Evolutionary conservation across 2,113 vertebrate species (phyloP), one percentile per base, ranked within the genome.

Genomic region (Oophaga pumilio): DNA sequence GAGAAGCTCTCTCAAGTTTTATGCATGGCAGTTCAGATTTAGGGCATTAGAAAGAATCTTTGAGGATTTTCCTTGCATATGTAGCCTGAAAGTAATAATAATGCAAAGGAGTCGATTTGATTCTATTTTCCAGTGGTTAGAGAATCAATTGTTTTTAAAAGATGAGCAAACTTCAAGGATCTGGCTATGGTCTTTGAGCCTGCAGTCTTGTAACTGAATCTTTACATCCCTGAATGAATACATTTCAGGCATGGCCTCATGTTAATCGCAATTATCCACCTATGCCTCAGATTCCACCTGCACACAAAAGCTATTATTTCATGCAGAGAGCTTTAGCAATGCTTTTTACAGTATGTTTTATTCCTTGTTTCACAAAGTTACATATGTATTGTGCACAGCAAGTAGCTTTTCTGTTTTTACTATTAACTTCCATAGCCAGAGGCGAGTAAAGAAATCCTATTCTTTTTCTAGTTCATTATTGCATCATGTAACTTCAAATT

Each of bases 251-350:
- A 79, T 79, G 85, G 49, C n/a, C 56, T 86, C 43, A 56, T 86
- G 76, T 56, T 86, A 86, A 86, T 86, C 85, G 78, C 85, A 86
- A 78, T 79, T 86, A 78, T 86, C 13, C 62, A 68, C 60, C 43
- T 69, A 86, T 68, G 85, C 62, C 62, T 56, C 62, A 86, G 60
- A 79, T 79, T 62, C 69, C 50, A 66, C 33, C 76, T 86, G 62
- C 26, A n/a, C 76, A 33, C 74, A 79, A 28, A 86, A 53, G 15
- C 76, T 74, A 69, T 86, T 66, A 57, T 79, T 86, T 79, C 24
- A 78, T 79, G 50, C 24, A 52, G 76, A 57, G 49, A 56, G 74
- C 62, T 66, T 24, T 69, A 68, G 76, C 14, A 68, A 79, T 79
- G 76, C 15, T 18, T 86, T 79, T 79, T 68, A 64, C 76, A 68